Conservation (phyloP, 2,797 vertebrate genomes). For the Oceanodroma leucorhoa region DNA sequence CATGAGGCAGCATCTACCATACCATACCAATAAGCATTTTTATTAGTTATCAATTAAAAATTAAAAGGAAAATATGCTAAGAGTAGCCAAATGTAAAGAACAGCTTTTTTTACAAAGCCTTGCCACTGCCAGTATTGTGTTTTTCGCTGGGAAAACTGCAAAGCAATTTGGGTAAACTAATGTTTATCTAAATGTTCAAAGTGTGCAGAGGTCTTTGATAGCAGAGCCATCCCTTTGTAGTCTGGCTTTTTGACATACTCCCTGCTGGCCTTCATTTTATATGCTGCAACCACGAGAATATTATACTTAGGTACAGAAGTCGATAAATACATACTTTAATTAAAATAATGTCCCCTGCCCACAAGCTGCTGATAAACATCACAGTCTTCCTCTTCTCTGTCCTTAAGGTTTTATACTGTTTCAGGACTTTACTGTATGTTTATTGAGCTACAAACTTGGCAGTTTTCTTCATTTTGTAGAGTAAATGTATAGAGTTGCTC, state of each 20-base stretch:
- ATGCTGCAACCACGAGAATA: neutral
- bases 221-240: neutral
- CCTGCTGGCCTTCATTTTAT: neutral
- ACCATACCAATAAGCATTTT: neutral
- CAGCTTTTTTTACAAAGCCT: neutral
- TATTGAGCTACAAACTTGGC: neutral
- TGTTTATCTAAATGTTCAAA: slow-evolving; percentile 42
- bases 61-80: neutral
- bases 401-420: neutral
- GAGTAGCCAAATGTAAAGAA: neutral
- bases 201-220: slow-evolving; percentile 22
- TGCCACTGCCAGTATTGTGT: accelerated
- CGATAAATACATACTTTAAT: neutral
- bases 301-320: neutral
- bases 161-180: neutral
- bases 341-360: neutral
- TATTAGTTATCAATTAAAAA: neutral
- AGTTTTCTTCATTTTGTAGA: neutral
- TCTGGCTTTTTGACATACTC: neutral
- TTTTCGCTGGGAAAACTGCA: neutral
- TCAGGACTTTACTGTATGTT: neutral
- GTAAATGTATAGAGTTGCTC: neutral
- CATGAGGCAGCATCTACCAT: neutral
- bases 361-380: neutral
- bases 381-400: neutral